Evolutionary conservation across 2,113 vertebrate genomes (phyloP).

Genomic region (Lanius ludovicianus): DNA sequence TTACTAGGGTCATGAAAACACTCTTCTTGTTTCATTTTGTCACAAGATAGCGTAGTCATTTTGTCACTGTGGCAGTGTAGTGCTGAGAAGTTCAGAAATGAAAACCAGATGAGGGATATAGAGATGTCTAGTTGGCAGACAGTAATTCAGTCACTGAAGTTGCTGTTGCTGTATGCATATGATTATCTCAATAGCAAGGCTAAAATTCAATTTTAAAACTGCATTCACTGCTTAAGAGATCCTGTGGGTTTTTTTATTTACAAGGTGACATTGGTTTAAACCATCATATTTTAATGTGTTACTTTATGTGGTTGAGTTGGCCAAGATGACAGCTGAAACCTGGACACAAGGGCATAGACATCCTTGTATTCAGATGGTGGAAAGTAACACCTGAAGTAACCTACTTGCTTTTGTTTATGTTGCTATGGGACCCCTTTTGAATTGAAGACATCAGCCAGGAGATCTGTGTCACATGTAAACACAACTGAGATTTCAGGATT

Average conservation of each 20-base stretch:
- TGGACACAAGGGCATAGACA: background rate
- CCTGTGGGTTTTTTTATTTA: background rate
- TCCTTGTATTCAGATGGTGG: background rate
- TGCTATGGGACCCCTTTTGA: background rate
- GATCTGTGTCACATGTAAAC: background rate
- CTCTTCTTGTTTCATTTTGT: background rate
- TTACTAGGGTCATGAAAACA: background rate
- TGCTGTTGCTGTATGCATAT: background rate
- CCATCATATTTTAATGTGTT: background rate
- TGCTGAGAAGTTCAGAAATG: background rate
- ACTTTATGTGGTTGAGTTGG: background rate
- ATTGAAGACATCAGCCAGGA: background rate
- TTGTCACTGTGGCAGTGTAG: background rate
- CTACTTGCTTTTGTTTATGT: background rate
- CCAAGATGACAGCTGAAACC: background rate
- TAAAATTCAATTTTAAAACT: background rate
- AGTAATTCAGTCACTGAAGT: background rate
- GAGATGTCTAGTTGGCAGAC: background rate
- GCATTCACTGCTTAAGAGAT: background rate
- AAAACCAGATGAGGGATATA: background rate
- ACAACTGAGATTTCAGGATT: background rate
- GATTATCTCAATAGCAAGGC: background rate
- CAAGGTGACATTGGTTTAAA: background rate
- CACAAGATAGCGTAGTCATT: background rate
- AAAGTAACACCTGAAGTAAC: background rate